A percentile compares a stretch with the other conserved stretches of the same genome.
Conservation (phyloP, 2,113 vertebrate species). For the Microcebus lehilahytsara region DNA sequence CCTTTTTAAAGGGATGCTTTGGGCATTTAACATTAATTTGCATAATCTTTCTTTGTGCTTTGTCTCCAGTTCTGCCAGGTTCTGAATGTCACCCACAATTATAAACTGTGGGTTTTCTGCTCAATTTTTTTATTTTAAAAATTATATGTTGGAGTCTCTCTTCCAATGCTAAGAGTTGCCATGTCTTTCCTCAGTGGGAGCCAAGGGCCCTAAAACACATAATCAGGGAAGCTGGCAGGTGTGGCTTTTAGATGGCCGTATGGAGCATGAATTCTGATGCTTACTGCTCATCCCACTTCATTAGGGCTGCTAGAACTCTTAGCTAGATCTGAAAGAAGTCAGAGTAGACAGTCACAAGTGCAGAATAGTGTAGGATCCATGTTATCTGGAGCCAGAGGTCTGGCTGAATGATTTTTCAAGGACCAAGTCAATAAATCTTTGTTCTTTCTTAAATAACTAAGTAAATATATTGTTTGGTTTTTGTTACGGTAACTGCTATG, state of each 20-base stretch:
- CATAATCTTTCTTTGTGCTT: conserved; percentile 56
- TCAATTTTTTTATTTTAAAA: neutral
- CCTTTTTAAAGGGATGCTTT: conserved; percentile 47
- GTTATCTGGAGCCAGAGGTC: neutral
- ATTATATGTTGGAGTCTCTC: neutral
- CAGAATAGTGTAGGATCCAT: neutral
- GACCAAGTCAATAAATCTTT: neutral
- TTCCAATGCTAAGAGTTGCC: neutral
- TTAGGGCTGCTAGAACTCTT: neutral
- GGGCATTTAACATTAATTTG: neutral
- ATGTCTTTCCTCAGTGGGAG: neutral
- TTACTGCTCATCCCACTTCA: neutral
- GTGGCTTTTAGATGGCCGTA: conserved; percentile 10
- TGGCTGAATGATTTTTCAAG: neutral
- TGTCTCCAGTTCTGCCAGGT: conserved; percentile 48
- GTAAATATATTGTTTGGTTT: neutral
- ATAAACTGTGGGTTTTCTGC: neutral
- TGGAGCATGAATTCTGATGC: neutral
- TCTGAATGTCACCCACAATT: conserved; percentile 54
- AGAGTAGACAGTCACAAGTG: neutral
- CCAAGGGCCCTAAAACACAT: neutral
- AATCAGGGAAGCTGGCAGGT: neutral
- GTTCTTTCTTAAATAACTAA: conserved; percentile 4
- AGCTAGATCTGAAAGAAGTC: neutral
- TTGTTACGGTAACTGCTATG: neutral